phyloP scores from a whole-genome alignment of 2,888 invertebrate genomes.

The Lasioglossum marginatum region DNA sequence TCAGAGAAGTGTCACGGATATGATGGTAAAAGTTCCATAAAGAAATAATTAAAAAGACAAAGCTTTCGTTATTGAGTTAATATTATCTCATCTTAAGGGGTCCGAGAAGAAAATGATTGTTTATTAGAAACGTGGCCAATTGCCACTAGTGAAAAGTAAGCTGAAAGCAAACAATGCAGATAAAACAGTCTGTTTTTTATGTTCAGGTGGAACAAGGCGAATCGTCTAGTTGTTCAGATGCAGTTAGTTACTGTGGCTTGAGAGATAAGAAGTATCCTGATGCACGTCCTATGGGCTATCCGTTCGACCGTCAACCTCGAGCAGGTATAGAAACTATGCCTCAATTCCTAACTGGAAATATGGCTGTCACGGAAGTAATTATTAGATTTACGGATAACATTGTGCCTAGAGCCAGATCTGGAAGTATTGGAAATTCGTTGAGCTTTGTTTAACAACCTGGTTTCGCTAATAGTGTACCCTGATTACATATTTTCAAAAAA shows the following conservation, averaged over 20 bases:
- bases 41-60: too few species aligned
- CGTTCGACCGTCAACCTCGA: conserved; percentile 90
- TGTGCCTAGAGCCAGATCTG: conserved; percentile 82
- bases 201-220: conserved; percentile 74
- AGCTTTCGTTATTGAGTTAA: too few species aligned
- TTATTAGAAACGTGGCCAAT: too few species aligned
- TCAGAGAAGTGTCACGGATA: too few species aligned
- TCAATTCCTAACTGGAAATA: conserved; percentile 91
- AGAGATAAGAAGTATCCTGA: conserved; percentile 92
- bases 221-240: conserved; percentile 87
- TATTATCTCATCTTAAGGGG: too few species aligned
- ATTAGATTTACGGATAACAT: conserved; percentile 87
- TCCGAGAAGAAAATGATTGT: too few species aligned
- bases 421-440: conserved; percentile 60
- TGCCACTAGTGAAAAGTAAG: too few species aligned
- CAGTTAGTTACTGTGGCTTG: conserved; percentile 92
- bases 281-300: conserved; percentile 93
- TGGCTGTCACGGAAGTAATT: conserved; percentile 88
- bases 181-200: neutral
- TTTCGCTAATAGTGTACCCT: neutral
- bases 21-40: too few species aligned
- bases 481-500: neutral
- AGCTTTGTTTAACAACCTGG: conserved; percentile 39
- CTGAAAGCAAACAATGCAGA: too few species aligned
- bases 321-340: conserved; percentile 86